phyloP scores from a whole-genome alignment of 2,113 vertebrate species.

The Hydrolagus affinis region DNA sequence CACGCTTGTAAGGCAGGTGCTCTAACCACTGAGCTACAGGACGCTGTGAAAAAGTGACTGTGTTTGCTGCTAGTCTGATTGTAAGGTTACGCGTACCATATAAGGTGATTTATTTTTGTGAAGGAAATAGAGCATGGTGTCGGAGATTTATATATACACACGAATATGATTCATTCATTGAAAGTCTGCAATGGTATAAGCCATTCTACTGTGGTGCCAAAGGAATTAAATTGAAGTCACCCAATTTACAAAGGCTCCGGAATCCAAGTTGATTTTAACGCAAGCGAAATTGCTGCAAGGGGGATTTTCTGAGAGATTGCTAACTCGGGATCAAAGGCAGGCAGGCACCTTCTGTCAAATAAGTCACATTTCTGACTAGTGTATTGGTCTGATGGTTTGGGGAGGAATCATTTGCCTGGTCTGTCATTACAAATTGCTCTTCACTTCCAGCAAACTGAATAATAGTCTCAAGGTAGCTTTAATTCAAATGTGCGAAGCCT shows the following conservation, averaged over 20 bases:
- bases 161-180: neutral
- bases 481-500: slow-evolving; percentile 27
- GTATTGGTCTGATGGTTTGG: slow-evolving; percentile 29
- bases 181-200: neutral
- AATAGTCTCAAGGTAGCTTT: neutral
- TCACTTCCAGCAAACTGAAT: slow-evolving; percentile 24
- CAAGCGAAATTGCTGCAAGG: neutral
- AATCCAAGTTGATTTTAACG: neutral
- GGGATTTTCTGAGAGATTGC: slow-evolving; percentile 24
- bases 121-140: neutral
- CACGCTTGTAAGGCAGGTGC: no score
- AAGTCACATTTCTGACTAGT: slow-evolving; percentile 23
- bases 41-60: no score
- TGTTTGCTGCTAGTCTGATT: no score
- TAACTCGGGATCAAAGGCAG: neutral
- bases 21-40: no score
- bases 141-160: neutral
- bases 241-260: neutral
- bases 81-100: neutral
- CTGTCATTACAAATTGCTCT: slow-evolving; percentile 29
- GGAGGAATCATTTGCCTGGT: slow-evolving; percentile 8
- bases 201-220: neutral
- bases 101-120: neutral
- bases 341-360: slow-evolving; percentile 17
- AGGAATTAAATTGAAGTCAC: neutral